phyloP scores from a whole-genome alignment of 2,797 vertebrate genomes.

The Poeciliopsis turneri region DNA sequence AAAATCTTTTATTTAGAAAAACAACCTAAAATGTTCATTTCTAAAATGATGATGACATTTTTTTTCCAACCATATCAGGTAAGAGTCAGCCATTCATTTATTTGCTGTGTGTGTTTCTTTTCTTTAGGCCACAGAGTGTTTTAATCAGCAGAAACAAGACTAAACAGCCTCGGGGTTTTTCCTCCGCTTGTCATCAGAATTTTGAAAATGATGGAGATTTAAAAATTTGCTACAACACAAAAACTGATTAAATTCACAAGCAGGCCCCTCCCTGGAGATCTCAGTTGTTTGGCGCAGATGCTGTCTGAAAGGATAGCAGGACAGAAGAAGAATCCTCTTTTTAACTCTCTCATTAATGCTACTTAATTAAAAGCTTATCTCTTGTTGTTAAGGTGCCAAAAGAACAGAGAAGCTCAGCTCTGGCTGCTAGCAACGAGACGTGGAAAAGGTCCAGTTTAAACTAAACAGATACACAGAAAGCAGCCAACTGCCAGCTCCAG shows the following conservation, averaged over 20 bases:
- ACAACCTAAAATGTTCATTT: background rate
- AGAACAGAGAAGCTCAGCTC: background rate
- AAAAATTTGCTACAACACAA: background rate
- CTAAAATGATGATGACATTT: background rate
- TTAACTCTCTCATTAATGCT: conserved; percentile 2
- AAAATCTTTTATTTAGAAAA: background rate
- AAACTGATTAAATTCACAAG: background rate
- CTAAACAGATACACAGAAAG: background rate
- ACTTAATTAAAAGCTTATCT: conserved; percentile 71
- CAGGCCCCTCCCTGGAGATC: background rate
- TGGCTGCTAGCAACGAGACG: background rate
- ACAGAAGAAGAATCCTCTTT: background rate
- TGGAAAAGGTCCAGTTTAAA: background rate
- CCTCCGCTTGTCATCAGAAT: background rate
- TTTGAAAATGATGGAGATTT: background rate
- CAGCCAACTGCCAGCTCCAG: background rate
- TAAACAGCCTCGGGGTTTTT: background rate
- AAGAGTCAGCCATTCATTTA: background rate
- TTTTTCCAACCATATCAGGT: background rate
- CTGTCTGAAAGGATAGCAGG: background rate
- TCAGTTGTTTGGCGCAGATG: background rate
- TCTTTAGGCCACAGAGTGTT: background rate
- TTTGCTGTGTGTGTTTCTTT: background rate
- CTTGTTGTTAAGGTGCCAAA: conserved; percentile 40
- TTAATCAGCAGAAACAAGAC: background rate